These are phyloP conservation scores for Centropyge bicolor DNA, from an alignment of 2,797 vertebrate genomes.

Conservation along the genomic window DNA sequence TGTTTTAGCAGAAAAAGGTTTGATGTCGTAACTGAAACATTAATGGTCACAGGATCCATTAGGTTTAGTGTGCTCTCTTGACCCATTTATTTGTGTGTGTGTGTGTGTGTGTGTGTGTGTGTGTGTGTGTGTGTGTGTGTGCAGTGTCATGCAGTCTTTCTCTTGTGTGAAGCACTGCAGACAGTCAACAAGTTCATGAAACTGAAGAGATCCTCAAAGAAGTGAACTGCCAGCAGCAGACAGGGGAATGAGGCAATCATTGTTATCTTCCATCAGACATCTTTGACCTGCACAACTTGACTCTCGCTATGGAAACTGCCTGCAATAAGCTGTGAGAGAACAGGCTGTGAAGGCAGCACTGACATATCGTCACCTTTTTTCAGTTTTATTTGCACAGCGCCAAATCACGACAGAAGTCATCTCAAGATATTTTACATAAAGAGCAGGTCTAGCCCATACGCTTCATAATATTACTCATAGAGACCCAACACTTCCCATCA, in stretches of 20 bases:
- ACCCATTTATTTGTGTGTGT: not conserved
- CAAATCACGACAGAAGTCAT: too few relatives aligned
- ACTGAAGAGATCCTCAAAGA: not conserved
- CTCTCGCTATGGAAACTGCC: not conserved
- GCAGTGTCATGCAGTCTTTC: not conserved
- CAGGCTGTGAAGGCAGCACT: not conserved
- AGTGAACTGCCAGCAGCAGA: not conserved
- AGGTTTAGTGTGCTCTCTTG: not conserved
- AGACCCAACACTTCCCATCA: too few relatives aligned
- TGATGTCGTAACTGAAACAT: not conserved
- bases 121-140: too few relatives aligned
- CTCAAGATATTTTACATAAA: too few relatives aligned
- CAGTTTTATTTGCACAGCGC: too few relatives aligned
- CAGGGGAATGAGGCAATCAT: not conserved
- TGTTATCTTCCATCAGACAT: not conserved
- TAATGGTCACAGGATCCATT: not conserved
- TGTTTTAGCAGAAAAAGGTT: not conserved
- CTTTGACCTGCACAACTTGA: slow-evolving; percentile 1
- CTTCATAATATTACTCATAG: too few relatives aligned
- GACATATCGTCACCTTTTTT: too few relatives aligned
- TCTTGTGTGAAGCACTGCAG: not conserved
- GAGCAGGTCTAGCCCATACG: too few relatives aligned
- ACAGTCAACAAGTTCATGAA: slow-evolving; percentile 13
- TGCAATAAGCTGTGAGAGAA: not conserved
- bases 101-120: not conserved